Evolutionary conservation across 2,113 vertebrate genomes (phyloP), one percentile per base, ranked within the genome.

Genomic region (Oryzias javanicus): DNA sequence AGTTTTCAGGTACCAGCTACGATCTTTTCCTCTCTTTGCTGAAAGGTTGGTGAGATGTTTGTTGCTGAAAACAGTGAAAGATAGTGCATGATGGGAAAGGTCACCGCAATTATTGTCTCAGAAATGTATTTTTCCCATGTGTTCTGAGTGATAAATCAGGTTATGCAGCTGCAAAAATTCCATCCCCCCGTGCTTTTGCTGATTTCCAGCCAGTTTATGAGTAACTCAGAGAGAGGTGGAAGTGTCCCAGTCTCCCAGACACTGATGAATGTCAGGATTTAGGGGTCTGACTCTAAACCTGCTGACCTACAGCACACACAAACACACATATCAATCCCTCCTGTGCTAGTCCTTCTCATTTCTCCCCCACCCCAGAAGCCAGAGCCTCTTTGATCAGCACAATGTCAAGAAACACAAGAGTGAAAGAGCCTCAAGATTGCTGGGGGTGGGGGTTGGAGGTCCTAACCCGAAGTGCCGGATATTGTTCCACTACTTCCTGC

Each of bases 401-500:
- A 82, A 86, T 89, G 82, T 88, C 70, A 83, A 79, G 74, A 27
- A 27, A 75, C 78, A 64, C 79, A 80, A 35, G 27, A 67, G 78
- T 25, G 55, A 55, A 56, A 63, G 63, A 61, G 56, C n/a, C 67
- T 67, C 47, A 60, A 16, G 41, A 61, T 27, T 18, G 18, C 25
- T 51, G 64, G 72, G 72, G 76, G 51, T 49, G 64, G 76, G 72
- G 76, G 51, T 49, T 51, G 64, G 64, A 69, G 78, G 76, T 69
- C 73, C 72, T 52, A 78, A 78, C 69, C 72, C 84, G 71, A 77
- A 86, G 84, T 75, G 84, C 57, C 56, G 79, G 84, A 89, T 86
- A 86, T 86, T 86, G 81, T 83, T 76, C 68, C 48, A 18, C 64
- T 80, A 83, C 83, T 89, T 88, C 86, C 86, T 88, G 83, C 74